Percentiles rank a stretch among this genome's conserved stretches.
Evolutionary conservation across 53 echinoderm and acorn worm genomes (phyloP).

Genomic region (Stichopus horrens): DNA sequence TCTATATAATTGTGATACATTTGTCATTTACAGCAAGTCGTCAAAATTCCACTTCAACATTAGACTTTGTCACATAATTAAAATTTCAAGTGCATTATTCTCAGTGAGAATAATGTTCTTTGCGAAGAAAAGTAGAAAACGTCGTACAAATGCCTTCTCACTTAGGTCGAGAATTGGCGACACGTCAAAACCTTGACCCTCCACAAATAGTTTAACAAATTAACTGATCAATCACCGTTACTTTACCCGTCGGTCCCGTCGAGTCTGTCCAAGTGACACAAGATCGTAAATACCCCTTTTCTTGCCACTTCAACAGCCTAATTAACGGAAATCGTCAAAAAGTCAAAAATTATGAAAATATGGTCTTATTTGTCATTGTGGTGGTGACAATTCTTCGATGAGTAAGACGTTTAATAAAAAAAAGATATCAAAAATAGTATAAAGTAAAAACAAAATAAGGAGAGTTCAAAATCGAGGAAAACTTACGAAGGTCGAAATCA

Average conservation of each 20-base stretch:
- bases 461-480: neutral
- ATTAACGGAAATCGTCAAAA: slow-evolving; percentile 38
- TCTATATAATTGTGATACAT: no score
- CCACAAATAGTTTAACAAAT: no score
- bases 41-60: no score
- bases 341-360: slow-evolving; percentile 40
- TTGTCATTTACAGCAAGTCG: no score
- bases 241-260: neutral
- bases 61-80: no score
- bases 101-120: no score
- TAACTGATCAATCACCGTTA: neutral
- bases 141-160: no score
- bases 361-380: slow-evolving; percentile 33
- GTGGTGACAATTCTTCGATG: slow-evolving; percentile 11
- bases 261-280: neutral
- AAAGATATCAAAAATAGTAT: no score
- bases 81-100: no score
- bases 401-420: neutral
- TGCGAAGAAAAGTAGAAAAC: no score
- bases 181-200: neutral
- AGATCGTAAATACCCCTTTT: slow-evolving; percentile 1
- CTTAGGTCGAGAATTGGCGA: neutral
- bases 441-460: no score
- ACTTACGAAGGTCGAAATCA: neutral
- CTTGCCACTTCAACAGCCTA: slow-evolving; percentile 16